Evolutionary conservation across 2,113 vertebrate species (phyloP), one percentile per base, ranked within the genome.

Genomic region (Cyrtonyx montezumae): DNA sequence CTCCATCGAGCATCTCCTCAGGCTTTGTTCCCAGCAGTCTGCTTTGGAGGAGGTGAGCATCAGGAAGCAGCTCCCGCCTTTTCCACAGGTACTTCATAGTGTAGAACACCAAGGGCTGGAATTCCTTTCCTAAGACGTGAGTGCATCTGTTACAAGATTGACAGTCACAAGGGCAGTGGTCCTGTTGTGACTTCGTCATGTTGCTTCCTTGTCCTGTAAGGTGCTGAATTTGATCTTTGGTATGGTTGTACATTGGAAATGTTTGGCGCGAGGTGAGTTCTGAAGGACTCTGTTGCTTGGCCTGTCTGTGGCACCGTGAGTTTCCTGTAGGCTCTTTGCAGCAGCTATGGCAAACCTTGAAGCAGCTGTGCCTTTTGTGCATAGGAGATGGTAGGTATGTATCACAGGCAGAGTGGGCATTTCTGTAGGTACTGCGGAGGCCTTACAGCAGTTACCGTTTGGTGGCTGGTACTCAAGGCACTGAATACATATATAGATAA

Each of bases 301-400:
- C 26, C 42, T 53, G 10, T 43, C 23, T 14, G 49, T 43, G 77
- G 36, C 42, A 26, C 26, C 55, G 25, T 0, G 0, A 8, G 13
- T 62, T 66, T 94, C 25, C 49, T 34, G 4, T 5, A 26, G n/a
- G 36, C 46, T n/a, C 58, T 36, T 68, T 58, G 58, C 56, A 51
- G 34, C 40, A 32, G 55, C 68, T 34, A 1, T 15, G 53, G 30
- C 2, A 11, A 26, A 3, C 0, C 1, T 16, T 12, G 67, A 69
- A 23, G 63, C n/a, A 48, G 2, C 15, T 1, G 5, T 45, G 61
- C n/a, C 42, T 63, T 61, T 45, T 40, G 3, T 9, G 68, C 53
- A 4, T 10, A 0, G 2, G 14, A 5, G 12, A 48, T 67, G 62
- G 70, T 22, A 3, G 62, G 70, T 22, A 3, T 12, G 9, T 32